Evolutionary conservation across 2,888 invertebrate genomes (phyloP), one percentile per base, ranked within the genome.

Genomic region (Sisyra nigra): DNA sequence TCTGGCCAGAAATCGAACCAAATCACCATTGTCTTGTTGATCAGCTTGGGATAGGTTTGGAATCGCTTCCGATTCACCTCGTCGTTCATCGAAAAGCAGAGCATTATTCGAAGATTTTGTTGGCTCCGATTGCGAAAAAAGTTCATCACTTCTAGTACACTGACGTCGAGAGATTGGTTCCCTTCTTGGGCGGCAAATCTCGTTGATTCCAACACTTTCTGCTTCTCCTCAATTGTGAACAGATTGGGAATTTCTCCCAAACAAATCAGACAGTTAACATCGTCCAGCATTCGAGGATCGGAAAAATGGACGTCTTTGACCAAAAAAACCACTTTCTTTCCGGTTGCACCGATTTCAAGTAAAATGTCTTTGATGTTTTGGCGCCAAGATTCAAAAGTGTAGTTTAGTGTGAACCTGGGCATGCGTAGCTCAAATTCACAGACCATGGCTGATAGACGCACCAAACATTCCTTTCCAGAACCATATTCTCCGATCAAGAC

Each of bases 1-100:
- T 85, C 83, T 4, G 89, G 89, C 89, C 89, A 89, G 44, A 79
- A 76, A 57, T 85, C 80, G 59, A 83, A 88, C 88, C 88, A 89
- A 56, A 89, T 85, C 44, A 89, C 85, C 3, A 86, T 87, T 57
- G 87, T 88, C 57, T 87, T 86, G 59, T 86, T 88, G 32, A 89
- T 81, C 35, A 91, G 65, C 8, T 87, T 82, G 0, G 89, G 88
- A 61, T 81, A 89, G 50, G 85, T 67, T 42, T 86, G 66, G 11
- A 89, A 60, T 48, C 86, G 68, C 47, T 71, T 75, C 48, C 86
- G 68, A 59, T 89, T 87, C 0, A 84, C 72, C 51, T 82, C 78
- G 3, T 87, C 86, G 38, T 88, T 80, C 1, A 89, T 88, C 58
- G 86, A 88, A 58, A 89, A 83, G 53, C 87, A 85, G 39, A 91